Conservation (phyloP, 2,888 invertebrate genomes). For the Philopedon plagiatum region DNA sequence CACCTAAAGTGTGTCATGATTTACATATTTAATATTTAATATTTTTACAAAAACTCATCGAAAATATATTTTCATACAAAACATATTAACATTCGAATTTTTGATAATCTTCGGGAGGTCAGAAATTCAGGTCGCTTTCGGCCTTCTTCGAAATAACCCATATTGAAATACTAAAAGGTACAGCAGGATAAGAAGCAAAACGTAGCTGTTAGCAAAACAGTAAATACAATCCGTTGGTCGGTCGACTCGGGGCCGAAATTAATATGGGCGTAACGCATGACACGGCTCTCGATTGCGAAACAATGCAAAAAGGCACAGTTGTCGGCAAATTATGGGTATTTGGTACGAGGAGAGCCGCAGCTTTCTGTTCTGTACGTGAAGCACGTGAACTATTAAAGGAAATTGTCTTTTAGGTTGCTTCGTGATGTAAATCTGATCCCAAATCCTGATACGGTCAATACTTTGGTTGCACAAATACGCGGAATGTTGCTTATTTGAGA, state of each 20-base stretch:
- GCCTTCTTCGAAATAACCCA: slow-evolving; percentile 16
- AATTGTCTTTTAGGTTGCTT: slow-evolving; percentile 9
- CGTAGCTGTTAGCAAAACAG: slow-evolving; percentile 35
- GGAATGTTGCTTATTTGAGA: no score
- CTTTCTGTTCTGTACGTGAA: slow-evolving; percentile 23
- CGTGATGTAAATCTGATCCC: no score
- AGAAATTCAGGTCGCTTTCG: slow-evolving; percentile 9
- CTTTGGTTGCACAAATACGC: no score
- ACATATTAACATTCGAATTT: no score
- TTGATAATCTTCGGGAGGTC: slow-evolving; percentile 25
- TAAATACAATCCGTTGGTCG: slow-evolving; percentile 32
- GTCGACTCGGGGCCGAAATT: slow-evolving; percentile 22
- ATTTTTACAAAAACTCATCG: no score
- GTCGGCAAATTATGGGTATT: slow-evolving; percentile 40
- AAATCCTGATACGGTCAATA: no score
- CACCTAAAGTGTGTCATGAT: no score
- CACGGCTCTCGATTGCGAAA: slow-evolving; percentile 28
- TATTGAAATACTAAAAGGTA: slow-evolving; percentile 17
- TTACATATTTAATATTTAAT: no score
- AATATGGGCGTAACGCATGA: slow-evolving; percentile 35
- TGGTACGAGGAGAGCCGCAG: slow-evolving; percentile 13
- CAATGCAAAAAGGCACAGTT: slow-evolving; percentile 39
- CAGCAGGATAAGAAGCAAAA: slow-evolving; percentile 17
- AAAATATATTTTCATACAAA: no score
- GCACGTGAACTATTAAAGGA: slow-evolving; percentile 25